phyloP scores from a whole-genome alignment of 2,113 vertebrate species.

The Channa argus region DNA sequence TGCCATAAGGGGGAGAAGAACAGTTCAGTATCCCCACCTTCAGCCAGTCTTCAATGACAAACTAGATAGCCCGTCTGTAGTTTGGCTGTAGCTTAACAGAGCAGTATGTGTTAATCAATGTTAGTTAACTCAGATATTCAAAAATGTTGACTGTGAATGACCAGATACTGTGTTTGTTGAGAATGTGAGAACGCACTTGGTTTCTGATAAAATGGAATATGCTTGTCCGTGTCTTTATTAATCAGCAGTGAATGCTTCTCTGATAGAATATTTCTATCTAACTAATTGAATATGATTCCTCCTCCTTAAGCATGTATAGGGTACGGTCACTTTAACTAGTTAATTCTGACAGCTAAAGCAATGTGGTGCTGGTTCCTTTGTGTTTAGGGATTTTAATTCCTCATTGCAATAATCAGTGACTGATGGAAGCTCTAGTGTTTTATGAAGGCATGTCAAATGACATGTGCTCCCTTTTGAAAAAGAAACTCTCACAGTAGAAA shows the following conservation, averaged over 20 bases:
- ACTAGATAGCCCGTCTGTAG: conserved; percentile 56
- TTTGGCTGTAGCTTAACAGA: conserved; percentile 32
- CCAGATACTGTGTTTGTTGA: not conserved
- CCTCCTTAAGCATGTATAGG: conserved; percentile 63
- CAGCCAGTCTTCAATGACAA: conserved; percentile 56
- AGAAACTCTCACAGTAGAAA: conserved; percentile 75
- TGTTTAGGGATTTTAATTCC: conserved; percentile 81
- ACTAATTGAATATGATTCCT: conserved; percentile 76
- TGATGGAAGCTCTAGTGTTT: conserved; percentile 79
- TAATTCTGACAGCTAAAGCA: conserved; percentile 79
- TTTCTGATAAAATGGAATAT: conserved; percentile 37
- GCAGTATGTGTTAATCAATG: conserved; percentile 16
- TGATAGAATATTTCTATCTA: conserved; percentile 65
- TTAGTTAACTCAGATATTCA: conserved; percentile 23
- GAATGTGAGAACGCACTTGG: conserved; percentile 20
- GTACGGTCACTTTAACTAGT: conserved; percentile 79
- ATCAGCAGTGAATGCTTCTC: conserved; percentile 69
- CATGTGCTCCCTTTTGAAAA: conserved; percentile 78
- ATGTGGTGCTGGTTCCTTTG: conserved; percentile 73
- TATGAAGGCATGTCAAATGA: conserved; percentile 77
- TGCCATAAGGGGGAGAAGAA: conserved; percentile 70
- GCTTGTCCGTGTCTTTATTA: conserved; percentile 63
- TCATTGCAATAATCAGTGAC: conserved; percentile 80
- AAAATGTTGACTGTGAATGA: conserved; percentile 23
- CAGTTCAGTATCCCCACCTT: conserved; percentile 52